Evolutionary conservation across 2,113 vertebrate genomes (phyloP), one percentile per base, ranked within the genome.

Genomic region (Galemys pyrenaicus): DNA sequence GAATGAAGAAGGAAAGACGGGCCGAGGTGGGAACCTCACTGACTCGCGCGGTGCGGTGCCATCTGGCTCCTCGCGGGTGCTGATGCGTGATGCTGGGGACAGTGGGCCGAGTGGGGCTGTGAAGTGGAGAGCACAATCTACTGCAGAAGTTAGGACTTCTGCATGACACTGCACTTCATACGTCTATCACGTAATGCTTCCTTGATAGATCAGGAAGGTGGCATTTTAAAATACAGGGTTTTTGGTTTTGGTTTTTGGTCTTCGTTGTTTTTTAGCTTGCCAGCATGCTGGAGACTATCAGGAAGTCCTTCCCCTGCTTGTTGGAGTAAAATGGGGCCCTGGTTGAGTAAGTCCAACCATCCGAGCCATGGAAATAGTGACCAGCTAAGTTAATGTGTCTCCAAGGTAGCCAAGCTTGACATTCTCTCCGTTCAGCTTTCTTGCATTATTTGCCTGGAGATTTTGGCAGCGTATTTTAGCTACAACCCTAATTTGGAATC

Each of bases 41-140:
- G 73, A 64, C 44, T 94, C 30, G 73, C 26, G 12, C 17, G 5
- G 37, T 22, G 78, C 51, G 58, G 81, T 62, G 65, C 70, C 93
- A 82, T 78, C 75, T 81, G 91, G 87, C 49, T 94, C 90, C 80
- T 95, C 22, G 20, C 4, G 8, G 77, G 54, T 1, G 3, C 41
- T 65, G 49, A 58, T 51, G 46, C 67, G 51, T 15, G 46, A 78
- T 84, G 28, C 51, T 51, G n/a, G 91, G 74, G 73, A 58, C 73
- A 92, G 77, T 78, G 64, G 74, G 60, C 37, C 49, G 11, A 70
- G 46, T 68, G 26, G 37, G 68, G 58, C 62, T 64, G n/a, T 89
- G 78, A 81, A 88, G 56, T 67, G 35, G 70, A 91, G 91, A 95
- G 68, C 49, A 92, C 64, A 87, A 81, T 95, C 96, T 73, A 35